A percentile compares a stretch with the other conserved stretches of the same genome.
These are phyloP conservation scores for Trachurus trachurus DNA, from an alignment of 2,797 vertebrate species.

Conservation along the genomic window DNA sequence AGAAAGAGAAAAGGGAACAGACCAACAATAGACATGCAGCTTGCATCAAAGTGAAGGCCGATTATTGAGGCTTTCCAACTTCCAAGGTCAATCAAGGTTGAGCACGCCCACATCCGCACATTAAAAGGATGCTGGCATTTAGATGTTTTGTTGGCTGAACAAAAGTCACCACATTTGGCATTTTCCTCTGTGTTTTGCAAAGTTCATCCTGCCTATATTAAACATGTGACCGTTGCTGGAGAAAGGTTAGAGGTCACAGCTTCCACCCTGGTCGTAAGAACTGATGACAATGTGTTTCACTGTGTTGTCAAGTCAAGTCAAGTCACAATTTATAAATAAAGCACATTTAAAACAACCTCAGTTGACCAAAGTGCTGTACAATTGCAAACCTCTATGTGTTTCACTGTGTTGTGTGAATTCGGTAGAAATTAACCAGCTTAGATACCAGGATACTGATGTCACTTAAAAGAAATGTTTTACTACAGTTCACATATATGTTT, in stretches of 20 bases:
- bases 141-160: constrained; percentile 38
- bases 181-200: constrained; percentile 38
- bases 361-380: too few species aligned
- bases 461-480: not conserved
- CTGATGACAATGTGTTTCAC: not conserved
- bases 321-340: too few species aligned
- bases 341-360: too few species aligned
- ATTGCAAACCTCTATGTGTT: not conserved
- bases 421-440: not conserved
- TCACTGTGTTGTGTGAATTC: not conserved
- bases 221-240: constrained; percentile 17
- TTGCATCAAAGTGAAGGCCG: constrained; percentile 49
- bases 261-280: not conserved
- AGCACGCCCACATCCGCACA: constrained; percentile 63
- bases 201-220: constrained; percentile 15
- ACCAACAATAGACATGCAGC: constrained; percentile 44
- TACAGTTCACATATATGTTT: too few species aligned
- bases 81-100: constrained; percentile 47
- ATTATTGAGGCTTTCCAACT: constrained; percentile 47
- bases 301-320: too few species aligned
- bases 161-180: constrained; percentile 49
- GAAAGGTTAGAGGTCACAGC: constrained; percentile 21
- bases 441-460: not conserved
- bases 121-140: constrained; percentile 54
- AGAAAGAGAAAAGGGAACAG: constrained; percentile 38